phyloP scores from a whole-genome alignment of 1,140 invertebrate species.

The Oreohelix idahoensis region DNA sequence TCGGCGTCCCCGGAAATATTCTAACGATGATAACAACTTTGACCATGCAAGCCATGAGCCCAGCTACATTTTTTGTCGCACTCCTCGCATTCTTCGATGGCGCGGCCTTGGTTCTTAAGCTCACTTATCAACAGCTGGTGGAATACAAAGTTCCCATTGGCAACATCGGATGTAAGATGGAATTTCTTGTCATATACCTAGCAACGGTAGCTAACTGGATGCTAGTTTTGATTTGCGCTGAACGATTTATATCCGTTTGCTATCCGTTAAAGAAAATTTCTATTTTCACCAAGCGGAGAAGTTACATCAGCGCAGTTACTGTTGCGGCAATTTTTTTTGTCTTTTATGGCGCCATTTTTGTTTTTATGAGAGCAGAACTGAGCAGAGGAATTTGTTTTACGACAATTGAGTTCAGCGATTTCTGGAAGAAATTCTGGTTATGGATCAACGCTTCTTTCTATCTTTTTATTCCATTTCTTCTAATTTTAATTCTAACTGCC shows the following conservation, averaged over 20 bases:
- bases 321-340: conserved; percentile 43
- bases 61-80: conserved; percentile 58
- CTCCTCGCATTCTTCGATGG: conserved; percentile 56
- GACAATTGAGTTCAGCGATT: conserved; percentile 30
- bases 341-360: conserved; percentile 48
- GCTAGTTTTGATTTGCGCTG: conserved; percentile 56
- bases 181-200: conserved; percentile 24
- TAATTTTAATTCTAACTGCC: conserved; percentile 52
- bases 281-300: conserved; percentile 48
- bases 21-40: conserved; percentile 54
- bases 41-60: conserved; percentile 51
- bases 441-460: conserved; percentile 57
- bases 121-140: conserved; percentile 49
- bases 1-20: conserved; percentile 56
- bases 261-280: conserved; percentile 56
- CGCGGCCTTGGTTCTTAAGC: conserved; percentile 49
- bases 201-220: conserved; percentile 56
- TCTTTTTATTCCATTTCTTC: conserved; percentile 52
- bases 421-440: conserved; percentile 49
- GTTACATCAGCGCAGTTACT: conserved; percentile 36
- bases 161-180: conserved; percentile 44
- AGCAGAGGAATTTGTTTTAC: conserved; percentile 36
- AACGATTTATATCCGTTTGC: conserved; percentile 60
- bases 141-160: conserved; percentile 44
- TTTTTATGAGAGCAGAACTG: conserved; percentile 39